Evolutionary conservation across 2,888 invertebrate species (phyloP), one percentile per base, ranked within the genome.

Genomic region (Pegoplata infirma): DNA sequence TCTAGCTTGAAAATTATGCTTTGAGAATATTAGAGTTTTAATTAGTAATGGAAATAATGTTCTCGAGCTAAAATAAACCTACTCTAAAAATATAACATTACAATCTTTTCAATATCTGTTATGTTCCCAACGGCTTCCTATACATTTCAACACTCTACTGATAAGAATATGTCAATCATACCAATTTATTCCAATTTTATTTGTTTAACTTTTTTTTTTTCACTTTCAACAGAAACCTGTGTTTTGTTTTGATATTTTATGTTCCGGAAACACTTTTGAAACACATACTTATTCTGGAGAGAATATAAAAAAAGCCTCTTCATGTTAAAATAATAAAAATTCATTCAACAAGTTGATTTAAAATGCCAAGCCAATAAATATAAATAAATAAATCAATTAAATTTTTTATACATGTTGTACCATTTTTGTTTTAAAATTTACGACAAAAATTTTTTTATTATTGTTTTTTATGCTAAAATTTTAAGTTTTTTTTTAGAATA

Each of bases 261-360:
- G 71, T 72, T 16, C 55, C 61, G 71, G 63, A 72, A 72, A 10
- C 46, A 55, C 36, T 32, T 72, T 19, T 53, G 21, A 21, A 44
- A 71, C n/a, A n/a, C n/a, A n/a, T 32, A 32, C 5, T 32, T 32
- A 19, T 71, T 61, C 28, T 46, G 46, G 21, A 71, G 46, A 61
- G n/a, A 25, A n/a, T n/a, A n/a, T n/a, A n/a, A 44, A 49, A 21
- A 21, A 32, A 36, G 14, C 46, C 23, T 56, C 16, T 36, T 7
- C 56, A 16, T 28, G 28, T 53, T 53, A 16, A n/a, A n/a, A n/a
- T n/a, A n/a, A 55, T 3, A n/a, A 12, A 56, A 55, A 66, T 47
- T 16, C 17, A 51, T 32, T 32, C 10, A 32, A 10, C 32, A 32
- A 32, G 32, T 32, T 32, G 2, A 28, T 28, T 28, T n/a, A 4